Conservation (phyloP, 2,797 vertebrate genomes). For the Philypnodon macrostomus region DNA sequence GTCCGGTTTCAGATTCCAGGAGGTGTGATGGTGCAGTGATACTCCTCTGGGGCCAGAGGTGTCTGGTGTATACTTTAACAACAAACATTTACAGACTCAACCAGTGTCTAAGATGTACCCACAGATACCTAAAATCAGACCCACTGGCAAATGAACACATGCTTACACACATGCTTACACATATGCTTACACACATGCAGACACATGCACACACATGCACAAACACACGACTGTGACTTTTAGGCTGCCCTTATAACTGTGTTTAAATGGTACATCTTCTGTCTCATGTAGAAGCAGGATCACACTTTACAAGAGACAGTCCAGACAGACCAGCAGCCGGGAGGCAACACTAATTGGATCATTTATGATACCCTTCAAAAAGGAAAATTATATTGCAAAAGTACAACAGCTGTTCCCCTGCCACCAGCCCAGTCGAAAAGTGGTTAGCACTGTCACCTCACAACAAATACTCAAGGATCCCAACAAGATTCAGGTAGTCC, state of each 20-base stretch:
- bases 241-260: too few species aligned
- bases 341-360: constrained; percentile 49
- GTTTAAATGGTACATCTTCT: constrained; percentile 21
- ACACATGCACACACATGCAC: too few species aligned
- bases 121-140: constrained; percentile 26
- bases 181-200: constrained; percentile 17
- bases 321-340: constrained; percentile 46
- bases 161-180: constrained; percentile 15
- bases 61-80: constrained; percentile 59
- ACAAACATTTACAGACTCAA: constrained; percentile 60
- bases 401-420: constrained; percentile 50
- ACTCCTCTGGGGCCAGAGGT: constrained; percentile 50
- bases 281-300: too few species aligned
- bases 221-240: too few species aligned
- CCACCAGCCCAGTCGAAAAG: too few species aligned
- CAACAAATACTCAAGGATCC: too few species aligned
- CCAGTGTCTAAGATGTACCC: constrained; percentile 14
- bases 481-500: neutral
- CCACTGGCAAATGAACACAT: constrained; percentile 37
- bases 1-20: constrained; percentile 68
- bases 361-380: constrained; percentile 41
- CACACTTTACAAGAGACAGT: constrained; percentile 36
- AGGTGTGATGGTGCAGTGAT: constrained; percentile 42
- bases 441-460: too few species aligned
- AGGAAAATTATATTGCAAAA: constrained; percentile 44